Conservation (phyloP, 2,888 invertebrate species). For the Netelia melanura region DNA sequence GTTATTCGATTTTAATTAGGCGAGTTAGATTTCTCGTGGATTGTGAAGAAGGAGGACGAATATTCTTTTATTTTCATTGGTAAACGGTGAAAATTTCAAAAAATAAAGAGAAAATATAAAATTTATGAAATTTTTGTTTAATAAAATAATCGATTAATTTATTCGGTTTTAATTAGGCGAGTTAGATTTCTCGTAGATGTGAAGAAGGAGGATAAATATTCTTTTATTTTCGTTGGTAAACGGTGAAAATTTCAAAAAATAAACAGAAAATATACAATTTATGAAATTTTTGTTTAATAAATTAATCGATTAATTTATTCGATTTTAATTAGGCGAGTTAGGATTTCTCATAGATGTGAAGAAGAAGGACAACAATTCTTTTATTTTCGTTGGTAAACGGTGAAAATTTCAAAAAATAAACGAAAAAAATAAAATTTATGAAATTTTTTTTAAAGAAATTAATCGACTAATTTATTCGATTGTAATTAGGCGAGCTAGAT, state of each 20-base stretch:
- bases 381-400: too few relatives aligned
- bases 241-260: too few relatives aligned
- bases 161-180: not conserved
- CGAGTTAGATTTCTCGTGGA: not conserved
- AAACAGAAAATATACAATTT: not conserved
- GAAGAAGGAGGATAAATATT: not conserved
- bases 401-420: too few relatives aligned
- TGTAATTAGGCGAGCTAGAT: not conserved
- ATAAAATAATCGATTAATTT: not conserved
- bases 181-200: not conserved
- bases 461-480: not conserved
- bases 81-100: too few relatives aligned
- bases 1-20: not conserved
- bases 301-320: not conserved
- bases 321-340: not conserved
- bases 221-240: too few relatives aligned
- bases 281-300: not conserved
- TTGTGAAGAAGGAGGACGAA: not conserved
- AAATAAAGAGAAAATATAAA: too few relatives aligned
- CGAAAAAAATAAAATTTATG: too few relatives aligned
- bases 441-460: not conserved
- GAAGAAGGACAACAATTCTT: not conserved
- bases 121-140: not conserved
- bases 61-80: too few relatives aligned
- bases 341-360: not conserved